phyloP scores from a whole-genome alignment of 2,113 vertebrate genomes.

The Ctenomys sociabilis region DNA sequence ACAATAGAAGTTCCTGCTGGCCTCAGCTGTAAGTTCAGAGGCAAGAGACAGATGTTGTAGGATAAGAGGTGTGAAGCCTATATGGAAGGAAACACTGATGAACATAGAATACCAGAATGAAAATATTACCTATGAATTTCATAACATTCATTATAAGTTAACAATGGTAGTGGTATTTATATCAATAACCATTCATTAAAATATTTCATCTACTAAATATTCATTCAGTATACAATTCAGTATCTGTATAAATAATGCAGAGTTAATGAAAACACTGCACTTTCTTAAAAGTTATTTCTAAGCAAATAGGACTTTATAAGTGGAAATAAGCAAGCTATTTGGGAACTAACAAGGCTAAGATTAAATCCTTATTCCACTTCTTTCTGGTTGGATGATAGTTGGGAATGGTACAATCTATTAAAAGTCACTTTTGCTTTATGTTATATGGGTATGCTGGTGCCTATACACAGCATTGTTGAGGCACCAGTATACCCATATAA shows the following conservation, averaged over 20 bases:
- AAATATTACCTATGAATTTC: background rate
- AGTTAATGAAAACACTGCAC: background rate
- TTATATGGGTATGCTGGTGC: background rate
- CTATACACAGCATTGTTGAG: background rate
- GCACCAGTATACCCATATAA: too few relatives aligned
- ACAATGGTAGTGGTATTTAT: background rate
- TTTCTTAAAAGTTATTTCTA: background rate
- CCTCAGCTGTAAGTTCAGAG: background rate
- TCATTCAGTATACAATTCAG: background rate
- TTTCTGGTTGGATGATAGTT: background rate
- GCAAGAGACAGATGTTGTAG: background rate
- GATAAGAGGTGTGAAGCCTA: background rate
- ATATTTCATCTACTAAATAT: background rate
- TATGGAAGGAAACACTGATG: background rate
- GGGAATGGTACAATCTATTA: background rate
- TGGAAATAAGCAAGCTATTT: background rate
- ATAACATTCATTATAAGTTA: background rate
- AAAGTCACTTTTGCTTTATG: background rate
- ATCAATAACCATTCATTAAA: background rate
- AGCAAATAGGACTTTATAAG: background rate
- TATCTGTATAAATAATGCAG: background rate
- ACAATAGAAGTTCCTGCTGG: too few relatives aligned
- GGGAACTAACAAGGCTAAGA: background rate
- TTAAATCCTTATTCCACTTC: background rate
- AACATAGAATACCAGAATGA: background rate